A percentile compares a stretch with the other conserved stretches of the same genome.
These are phyloP conservation scores for Drosophila rubida DNA, from an alignment of 2,888 invertebrate genomes.

Conservation along the genomic window DNA sequence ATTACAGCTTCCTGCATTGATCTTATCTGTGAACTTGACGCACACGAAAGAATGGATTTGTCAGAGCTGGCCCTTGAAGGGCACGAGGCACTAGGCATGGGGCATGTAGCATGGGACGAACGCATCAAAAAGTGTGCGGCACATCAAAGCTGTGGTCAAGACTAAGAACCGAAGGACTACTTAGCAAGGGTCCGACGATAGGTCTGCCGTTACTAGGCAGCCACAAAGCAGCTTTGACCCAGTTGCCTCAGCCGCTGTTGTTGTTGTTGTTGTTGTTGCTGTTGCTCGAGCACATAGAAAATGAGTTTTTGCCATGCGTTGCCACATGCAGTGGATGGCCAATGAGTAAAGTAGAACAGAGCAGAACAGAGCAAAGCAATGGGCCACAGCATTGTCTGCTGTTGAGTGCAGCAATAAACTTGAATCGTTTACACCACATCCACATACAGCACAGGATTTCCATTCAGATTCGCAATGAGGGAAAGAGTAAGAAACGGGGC, in stretches of 20 bases:
- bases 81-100: too few species aligned
- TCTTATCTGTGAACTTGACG: slow-evolving; percentile 31
- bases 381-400: slow-evolving; percentile 54
- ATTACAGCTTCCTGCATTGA: slow-evolving; percentile 19
- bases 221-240: slow-evolving; percentile 57
- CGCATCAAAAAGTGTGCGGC: neutral
- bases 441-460: slow-evolving; percentile 8
- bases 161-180: slow-evolving; percentile 44
- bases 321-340: slow-evolving; percentile 45
- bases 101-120: too few species aligned
- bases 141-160: slow-evolving; percentile 54
- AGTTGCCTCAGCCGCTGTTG: slow-evolving; percentile 20
- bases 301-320: slow-evolving; percentile 27
- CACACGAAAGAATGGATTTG: slow-evolving; percentile 37
- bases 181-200: slow-evolving; percentile 26
- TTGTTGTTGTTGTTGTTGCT: neutral
- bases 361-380: slow-evolving; percentile 27
- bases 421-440: slow-evolving; percentile 53
- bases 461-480: slow-evolving; percentile 4
- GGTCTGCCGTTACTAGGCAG: slow-evolving; percentile 42
- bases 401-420: slow-evolving; percentile 71
- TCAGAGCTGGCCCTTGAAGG: neutral
- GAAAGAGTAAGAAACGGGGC: neutral
- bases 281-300: slow-evolving; percentile 23
- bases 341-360: slow-evolving; percentile 31